Conservation (phyloP, 1,140 invertebrate species). For the Drosophila suzukii region DNA sequence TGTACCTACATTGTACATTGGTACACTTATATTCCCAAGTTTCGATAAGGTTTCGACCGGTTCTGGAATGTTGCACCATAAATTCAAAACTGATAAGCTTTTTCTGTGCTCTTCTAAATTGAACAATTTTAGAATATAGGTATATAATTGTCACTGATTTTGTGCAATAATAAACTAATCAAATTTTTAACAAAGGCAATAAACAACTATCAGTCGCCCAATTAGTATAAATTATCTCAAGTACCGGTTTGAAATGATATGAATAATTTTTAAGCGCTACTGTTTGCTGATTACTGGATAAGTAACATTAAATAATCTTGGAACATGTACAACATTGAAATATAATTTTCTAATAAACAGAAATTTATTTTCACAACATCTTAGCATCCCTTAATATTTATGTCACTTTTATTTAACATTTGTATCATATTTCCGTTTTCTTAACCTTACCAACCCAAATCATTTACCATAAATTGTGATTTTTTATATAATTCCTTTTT, state of each 20-base stretch:
- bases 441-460: not conserved
- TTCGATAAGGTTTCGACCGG: not conserved
- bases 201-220: not conserved
- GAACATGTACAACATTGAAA: too few relatives aligned
- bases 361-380: too few relatives aligned
- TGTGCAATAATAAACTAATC: not conserved
- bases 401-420: not conserved
- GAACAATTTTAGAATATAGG: too few relatives aligned
- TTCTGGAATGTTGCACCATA: not conserved
- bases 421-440: not conserved
- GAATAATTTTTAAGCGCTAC: too few relatives aligned
- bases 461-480: conserved; percentile 12
- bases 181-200: not conserved
- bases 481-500: not conserved
- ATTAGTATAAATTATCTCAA: not conserved
- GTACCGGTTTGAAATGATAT: not conserved
- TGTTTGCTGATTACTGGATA: too few relatives aligned
- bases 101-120: not conserved
- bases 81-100: not conserved
- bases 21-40: not conserved
- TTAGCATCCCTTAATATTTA: not conserved
- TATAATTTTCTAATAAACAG: too few relatives aligned
- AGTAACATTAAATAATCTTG: too few relatives aligned
- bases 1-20: not conserved
- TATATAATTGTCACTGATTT: too few relatives aligned